Evolutionary conservation across 1,140 invertebrate genomes (phyloP), one percentile per base, ranked within the genome.

Genomic region (Sipha flava): DNA sequence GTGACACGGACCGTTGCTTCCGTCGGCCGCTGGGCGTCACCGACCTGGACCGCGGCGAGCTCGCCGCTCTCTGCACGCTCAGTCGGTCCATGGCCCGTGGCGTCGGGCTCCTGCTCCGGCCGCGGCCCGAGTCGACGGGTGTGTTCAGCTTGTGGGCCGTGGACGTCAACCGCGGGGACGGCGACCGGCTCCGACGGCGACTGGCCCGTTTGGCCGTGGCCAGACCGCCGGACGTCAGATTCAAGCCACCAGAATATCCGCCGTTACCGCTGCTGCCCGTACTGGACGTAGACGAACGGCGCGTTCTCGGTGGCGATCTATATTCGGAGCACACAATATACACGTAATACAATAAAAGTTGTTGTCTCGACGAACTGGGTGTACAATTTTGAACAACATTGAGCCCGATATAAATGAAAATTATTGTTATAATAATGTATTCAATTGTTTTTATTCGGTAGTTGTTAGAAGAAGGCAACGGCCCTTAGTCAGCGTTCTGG

Each of bases 301-400:
- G 85, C 21, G 87, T 88, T 82, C 88, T 85, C 73, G 88, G 88
- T 82, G 88, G 88, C 84, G 88, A 88, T 86, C 88, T 88, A 82
- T 29, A 83, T n/a, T n/a, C n/a, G n/a, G n/a, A n/a, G n/a, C n/a
- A n/a, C n/a, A n/a, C n/a, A n/a, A n/a, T 73, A 26, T 37, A 62
- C 18, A 62, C 34, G 7, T 31, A 59, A 47, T 21, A 64, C 47
- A 49, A 49, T 49, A n/a, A n/a, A n/a, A 12, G 40, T 43, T 43
- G 40, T 43, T 43, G n/a, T n/a, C n/a, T n/a, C n/a, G n/a, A n/a
- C n/a, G n/a, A n/a, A n/a, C n/a, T n/a, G n/a, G n/a, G n/a, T n/a
- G n/a, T n/a, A n/a, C n/a, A n/a, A n/a, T n/a, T n/a, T n/a, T n/a
- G n/a, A n/a, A n/a, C n/a, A n/a, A n/a, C n/a, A n/a, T n/a, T n/a